Conservation (phyloP, 2,113 vertebrate genomes). For the Oceanites oceanicus region DNA sequence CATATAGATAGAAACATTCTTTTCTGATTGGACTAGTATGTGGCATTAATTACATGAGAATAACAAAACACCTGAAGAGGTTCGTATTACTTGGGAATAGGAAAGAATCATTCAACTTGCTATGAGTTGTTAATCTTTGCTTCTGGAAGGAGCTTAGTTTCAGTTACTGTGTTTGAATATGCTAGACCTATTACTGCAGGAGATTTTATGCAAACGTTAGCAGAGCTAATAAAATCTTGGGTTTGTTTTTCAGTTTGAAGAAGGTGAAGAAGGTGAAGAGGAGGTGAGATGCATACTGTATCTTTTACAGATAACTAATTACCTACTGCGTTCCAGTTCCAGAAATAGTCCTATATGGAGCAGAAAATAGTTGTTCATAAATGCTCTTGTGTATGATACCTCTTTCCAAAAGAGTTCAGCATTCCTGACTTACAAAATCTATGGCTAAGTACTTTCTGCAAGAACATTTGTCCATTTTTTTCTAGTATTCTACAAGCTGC, state of each 20-base stretch:
- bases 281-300: slow-evolving; percentile 81
- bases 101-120: background rate
- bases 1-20: background rate
- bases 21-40: background rate
- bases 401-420: background rate
- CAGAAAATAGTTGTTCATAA: background rate
- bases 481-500: background rate
- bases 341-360: background rate
- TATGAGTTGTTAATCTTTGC: background rate
- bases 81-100: background rate
- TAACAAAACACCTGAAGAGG: background rate
- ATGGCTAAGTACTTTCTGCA: background rate
- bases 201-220: background rate
- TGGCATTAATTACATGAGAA: background rate
- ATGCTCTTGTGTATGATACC: background rate
- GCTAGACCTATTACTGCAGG: background rate
- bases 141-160: background rate
- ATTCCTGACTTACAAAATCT: background rate
- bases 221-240: slow-evolving; percentile 32
- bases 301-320: background rate
- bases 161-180: background rate
- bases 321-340: background rate
- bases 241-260: slow-evolving; percentile 88
- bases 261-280: slow-evolving; percentile 95
- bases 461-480: background rate